A percentile compares a stretch with the other conserved stretches of the same genome.
Conservation (phyloP, 1,140 invertebrate genomes). For the Drosophila athabasca region DNA sequence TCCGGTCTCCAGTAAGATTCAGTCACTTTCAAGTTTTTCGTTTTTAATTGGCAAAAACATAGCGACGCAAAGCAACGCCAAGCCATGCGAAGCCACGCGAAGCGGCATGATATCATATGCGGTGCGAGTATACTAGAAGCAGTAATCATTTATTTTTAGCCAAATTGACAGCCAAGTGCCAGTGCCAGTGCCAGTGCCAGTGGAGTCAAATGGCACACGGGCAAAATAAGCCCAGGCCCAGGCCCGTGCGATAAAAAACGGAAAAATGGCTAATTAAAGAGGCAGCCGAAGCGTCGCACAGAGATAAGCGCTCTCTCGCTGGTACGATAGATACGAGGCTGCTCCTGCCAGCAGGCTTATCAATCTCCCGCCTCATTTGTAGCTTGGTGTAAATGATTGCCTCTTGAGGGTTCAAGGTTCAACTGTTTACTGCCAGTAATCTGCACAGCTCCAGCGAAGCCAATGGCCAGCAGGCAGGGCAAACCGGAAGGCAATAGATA, state of each 20-base stretch:
- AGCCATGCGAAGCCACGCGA: slow-evolving; percentile 44
- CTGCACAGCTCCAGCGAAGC: background rate
- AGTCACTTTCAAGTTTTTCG: slow-evolving; percentile 49
- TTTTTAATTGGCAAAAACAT: slow-evolving; percentile 78
- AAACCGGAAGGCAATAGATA: background rate
- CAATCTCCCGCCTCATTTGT: slow-evolving; percentile 41
- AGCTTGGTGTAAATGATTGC: slow-evolving; percentile 56
- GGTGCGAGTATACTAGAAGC: slow-evolving; percentile 54
- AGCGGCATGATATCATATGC: slow-evolving; percentile 73
- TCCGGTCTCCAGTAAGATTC: slow-evolving; percentile 3
- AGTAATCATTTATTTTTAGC: slow-evolving; percentile 80
- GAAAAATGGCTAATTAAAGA: slow-evolving; percentile 60
- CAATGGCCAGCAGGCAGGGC: slow-evolving; percentile 6
- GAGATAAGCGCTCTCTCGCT: background rate
- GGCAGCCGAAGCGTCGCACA: background rate
- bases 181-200: too few relatives aligned
- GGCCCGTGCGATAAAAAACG: too few relatives aligned
- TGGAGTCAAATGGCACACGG: background rate
- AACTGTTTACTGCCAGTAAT: slow-evolving; percentile 10
- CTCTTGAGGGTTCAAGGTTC: slow-evolving; percentile 56
- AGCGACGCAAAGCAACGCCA: slow-evolving; percentile 38
- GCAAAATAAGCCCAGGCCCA: slow-evolving; percentile 35
- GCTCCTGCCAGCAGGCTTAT: slow-evolving; percentile 37
- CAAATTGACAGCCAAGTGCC: slow-evolving; percentile 63
- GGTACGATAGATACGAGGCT: slow-evolving; percentile 6